phyloP scores from a whole-genome alignment of 1,140 invertebrate species.

The Stenopsyche tienmushanensis region DNA sequence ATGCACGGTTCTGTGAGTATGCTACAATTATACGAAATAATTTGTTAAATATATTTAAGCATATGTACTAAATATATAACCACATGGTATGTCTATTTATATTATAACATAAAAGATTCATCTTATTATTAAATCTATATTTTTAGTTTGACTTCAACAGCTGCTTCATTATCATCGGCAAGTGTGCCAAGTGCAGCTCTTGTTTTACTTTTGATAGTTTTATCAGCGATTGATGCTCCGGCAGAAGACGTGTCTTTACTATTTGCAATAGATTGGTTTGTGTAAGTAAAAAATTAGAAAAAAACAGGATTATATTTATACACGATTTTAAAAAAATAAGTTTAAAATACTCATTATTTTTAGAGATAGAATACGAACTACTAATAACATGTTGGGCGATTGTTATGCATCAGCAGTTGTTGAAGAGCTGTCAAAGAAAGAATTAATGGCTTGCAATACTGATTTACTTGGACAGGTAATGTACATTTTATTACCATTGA shows the following conservation, averaged over 20 bases:
- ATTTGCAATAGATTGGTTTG: slow-evolving; percentile 88
- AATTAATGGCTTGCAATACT: slow-evolving; percentile 72
- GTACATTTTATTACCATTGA: background rate
- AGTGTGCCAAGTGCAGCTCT: slow-evolving; percentile 92
- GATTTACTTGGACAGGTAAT: slow-evolving; percentile 2
- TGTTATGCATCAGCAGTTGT: slow-evolving; percentile 85
- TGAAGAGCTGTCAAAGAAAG: slow-evolving; percentile 78
- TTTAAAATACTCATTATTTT: background rate
- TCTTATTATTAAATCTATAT: slow-evolving; percentile 18
- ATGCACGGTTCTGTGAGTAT: slow-evolving; percentile 77
- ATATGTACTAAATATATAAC: background rate
- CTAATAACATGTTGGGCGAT: slow-evolving; percentile 86
- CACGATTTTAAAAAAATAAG: background rate
- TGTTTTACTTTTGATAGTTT: slow-evolving; percentile 79
- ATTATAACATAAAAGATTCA: slow-evolving; percentile 4
- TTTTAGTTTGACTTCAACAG: slow-evolving; percentile 81
- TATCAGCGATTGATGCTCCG: slow-evolving; percentile 83
- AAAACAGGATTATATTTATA: background rate
- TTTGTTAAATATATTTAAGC: slow-evolving; percentile 3
- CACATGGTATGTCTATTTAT: background rate
- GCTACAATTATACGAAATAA: too few species aligned
- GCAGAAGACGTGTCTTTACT: slow-evolving; percentile 79
- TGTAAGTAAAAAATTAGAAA: slow-evolving; percentile 64
- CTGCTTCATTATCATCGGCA: slow-evolving; percentile 88
- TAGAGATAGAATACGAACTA: slow-evolving; percentile 84